Conservation (phyloP, 2,797 vertebrate species). For the Ambastaia sidthimunki region DNA sequence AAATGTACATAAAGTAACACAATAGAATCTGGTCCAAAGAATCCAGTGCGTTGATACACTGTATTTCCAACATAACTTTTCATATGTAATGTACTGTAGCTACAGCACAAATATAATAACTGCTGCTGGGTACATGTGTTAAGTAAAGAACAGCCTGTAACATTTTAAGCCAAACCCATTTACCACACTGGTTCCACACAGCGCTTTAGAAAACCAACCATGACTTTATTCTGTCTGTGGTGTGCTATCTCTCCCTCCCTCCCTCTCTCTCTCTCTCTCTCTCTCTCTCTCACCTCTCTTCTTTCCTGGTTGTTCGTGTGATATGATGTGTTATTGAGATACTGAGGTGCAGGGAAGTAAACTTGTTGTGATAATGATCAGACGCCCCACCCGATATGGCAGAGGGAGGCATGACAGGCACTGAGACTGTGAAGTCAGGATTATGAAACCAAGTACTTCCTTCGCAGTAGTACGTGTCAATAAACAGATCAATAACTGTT, state of each 20-base stretch:
- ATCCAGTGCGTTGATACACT: slow-evolving; percentile 1
- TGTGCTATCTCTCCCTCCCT: slow-evolving; percentile 40
- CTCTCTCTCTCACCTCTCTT: slow-evolving; percentile 28
- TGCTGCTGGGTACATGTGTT: slow-evolving; percentile 41
- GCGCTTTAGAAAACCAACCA: slow-evolving; percentile 54
- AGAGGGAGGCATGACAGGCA: slow-evolving; percentile 47
- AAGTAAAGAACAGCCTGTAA: slow-evolving; percentile 34
- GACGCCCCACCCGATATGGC: slow-evolving; percentile 34
- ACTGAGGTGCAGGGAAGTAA: slow-evolving; percentile 46
- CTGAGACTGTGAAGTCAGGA: slow-evolving; percentile 27
- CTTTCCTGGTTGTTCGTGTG: slow-evolving; percentile 29
- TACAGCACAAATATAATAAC: slow-evolving; percentile 41
- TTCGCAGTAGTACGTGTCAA: slow-evolving; percentile 22
- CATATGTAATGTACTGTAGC: neutral
- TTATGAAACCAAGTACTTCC: slow-evolving; percentile 17
- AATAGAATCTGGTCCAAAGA: neutral
- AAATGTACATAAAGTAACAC: neutral
- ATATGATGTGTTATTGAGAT: slow-evolving; percentile 50
- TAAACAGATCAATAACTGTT: slow-evolving; percentile 36
- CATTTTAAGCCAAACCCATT: slow-evolving; percentile 50
- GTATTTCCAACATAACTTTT: slow-evolving; percentile 11
- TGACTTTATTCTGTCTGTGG: slow-evolving; percentile 47
- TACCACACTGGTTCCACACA: slow-evolving; percentile 53
- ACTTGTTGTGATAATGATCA: slow-evolving; percentile 56
- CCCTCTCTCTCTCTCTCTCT: neutral